Percentiles rank a stretch among this genome's conserved stretches.
Conservation (phyloP, 2,888 invertebrate species). For the Galerucella pusilla region DNA sequence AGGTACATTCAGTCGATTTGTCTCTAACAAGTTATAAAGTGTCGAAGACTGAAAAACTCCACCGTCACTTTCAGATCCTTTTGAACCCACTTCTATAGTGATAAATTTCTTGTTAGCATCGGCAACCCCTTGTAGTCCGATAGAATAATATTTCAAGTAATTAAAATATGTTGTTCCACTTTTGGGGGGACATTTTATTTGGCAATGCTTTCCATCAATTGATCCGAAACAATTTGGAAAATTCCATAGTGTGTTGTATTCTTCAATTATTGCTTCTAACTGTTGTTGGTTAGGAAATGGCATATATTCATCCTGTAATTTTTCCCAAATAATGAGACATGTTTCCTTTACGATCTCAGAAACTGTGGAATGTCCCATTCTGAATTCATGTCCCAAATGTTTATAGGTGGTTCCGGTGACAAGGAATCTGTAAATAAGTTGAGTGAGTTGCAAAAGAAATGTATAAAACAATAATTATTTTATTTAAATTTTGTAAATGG, state of each 20-base stretch:
- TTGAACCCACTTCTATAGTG: conserved; percentile 22
- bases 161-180: conserved; percentile 29
- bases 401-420: too few species aligned
- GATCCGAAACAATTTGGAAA: conserved; percentile 28
- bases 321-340: neutral
- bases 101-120: conserved; percentile 19
- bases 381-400: too few species aligned
- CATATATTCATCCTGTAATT: neutral
- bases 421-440: too few species aligned
- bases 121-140: conserved; percentile 20
- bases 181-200: conserved; percentile 3
- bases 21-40: conserved; percentile 23
- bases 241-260: conserved; percentile 10
- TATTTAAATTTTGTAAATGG: too few species aligned
- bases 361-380: too few species aligned
- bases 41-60: conserved; percentile 21
- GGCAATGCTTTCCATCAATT: neutral
- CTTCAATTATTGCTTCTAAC: neutral
- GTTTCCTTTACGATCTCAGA: too few species aligned
- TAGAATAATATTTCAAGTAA: conserved; percentile 34
- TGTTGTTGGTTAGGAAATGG: neutral
- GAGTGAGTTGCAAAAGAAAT: too few species aligned
- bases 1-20: conserved; percentile 21
- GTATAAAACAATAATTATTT: too few species aligned
- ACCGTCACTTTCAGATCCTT: conserved; percentile 27